phyloP scores from a whole-genome alignment of 2,797 vertebrate species.

The Mus minutoides region DNA sequence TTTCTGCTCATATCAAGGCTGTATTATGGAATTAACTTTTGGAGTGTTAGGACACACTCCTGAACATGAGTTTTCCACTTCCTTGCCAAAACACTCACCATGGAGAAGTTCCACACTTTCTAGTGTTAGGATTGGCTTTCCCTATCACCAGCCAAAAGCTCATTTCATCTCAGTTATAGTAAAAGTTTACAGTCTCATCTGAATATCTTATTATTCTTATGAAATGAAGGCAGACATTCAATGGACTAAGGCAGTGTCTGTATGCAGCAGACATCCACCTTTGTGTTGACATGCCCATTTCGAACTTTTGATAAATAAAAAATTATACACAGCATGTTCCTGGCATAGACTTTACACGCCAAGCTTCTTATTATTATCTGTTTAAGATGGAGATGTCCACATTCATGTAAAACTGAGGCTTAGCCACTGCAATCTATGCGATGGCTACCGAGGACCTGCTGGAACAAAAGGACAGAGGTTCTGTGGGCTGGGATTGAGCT shows the following conservation, averaged over 20 bases:
- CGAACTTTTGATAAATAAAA: neutral
- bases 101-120: neutral
- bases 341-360: neutral
- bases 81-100: neutral
- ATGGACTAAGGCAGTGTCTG: neutral
- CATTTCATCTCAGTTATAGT: neutral
- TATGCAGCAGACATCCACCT: neutral
- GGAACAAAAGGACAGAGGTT: neutral
- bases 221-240: neutral
- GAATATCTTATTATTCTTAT: neutral
- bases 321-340: neutral
- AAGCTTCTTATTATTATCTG: neutral
- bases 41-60: neutral
- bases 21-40: neutral
- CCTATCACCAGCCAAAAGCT: neutral
- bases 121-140: neutral
- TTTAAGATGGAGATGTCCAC: neutral
- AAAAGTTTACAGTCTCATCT: slow-evolving; percentile 32
- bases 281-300: neutral
- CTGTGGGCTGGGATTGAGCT: neutral
- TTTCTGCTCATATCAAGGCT: slow-evolving; percentile 25
- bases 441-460: neutral
- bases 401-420: neutral
- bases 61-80: slow-evolving; percentile 7
- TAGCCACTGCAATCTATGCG: neutral